Conservation (phyloP, 2,797 vertebrate genomes). For the Scyliorhinus canicula region DNA sequence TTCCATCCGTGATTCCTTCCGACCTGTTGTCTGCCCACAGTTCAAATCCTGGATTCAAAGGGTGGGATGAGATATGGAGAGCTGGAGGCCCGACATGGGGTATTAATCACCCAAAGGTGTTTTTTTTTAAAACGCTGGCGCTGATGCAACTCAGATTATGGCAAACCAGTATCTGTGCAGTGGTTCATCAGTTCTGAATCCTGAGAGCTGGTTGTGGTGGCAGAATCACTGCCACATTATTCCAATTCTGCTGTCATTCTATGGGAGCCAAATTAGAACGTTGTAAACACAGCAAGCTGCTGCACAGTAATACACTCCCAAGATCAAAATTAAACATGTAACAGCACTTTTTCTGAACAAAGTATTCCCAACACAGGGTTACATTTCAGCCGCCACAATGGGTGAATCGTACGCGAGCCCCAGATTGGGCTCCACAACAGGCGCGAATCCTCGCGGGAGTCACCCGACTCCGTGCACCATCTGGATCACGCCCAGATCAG, state of each 20-base stretch:
- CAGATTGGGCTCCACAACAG: too few relatives aligned
- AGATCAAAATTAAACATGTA: neutral
- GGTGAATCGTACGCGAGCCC: too few relatives aligned
- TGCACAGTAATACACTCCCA: neutral
- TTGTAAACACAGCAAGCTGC: neutral
- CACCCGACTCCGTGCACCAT: too few relatives aligned
- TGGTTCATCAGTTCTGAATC: neutral
- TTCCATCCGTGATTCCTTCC: neutral
- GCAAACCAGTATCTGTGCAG: neutral
- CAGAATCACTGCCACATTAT: neutral
- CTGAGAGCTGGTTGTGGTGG: neutral
- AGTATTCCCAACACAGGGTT: neutral
- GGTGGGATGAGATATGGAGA: neutral
- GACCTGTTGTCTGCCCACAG: neutral
- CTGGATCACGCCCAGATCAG: too few relatives aligned
- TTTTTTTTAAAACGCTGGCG: too few relatives aligned
- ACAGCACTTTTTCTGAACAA: neutral
- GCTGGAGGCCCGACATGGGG: neutral
- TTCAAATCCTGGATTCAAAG: neutral
- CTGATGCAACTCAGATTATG: neutral
- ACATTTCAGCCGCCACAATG: too few relatives aligned
- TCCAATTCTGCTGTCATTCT: neutral
- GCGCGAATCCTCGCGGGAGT: too few relatives aligned
- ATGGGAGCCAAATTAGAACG: neutral
- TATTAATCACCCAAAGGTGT: neutral